These are phyloP conservation scores for Nothura maculosa DNA, from an alignment of 2,797 vertebrate species.

Conservation along the genomic window DNA sequence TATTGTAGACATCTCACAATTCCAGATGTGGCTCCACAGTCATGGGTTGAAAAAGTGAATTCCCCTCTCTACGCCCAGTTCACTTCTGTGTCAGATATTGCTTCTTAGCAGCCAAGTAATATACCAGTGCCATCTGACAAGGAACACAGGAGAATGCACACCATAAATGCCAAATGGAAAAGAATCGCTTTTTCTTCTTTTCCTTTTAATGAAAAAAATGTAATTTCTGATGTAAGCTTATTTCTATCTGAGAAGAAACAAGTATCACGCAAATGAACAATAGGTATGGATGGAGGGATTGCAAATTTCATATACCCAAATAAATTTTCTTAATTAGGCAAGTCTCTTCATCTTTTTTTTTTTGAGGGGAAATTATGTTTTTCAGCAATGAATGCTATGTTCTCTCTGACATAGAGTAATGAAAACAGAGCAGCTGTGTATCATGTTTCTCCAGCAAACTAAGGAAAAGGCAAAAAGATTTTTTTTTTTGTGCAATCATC, in stretches of 20 bases:
- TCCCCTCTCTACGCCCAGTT: not conserved
- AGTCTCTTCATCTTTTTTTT: constrained; percentile 23
- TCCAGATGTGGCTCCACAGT: constrained; percentile 37
- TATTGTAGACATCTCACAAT: constrained; percentile 47
- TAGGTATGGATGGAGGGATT: constrained; percentile 20
- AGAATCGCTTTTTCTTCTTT: not conserved
- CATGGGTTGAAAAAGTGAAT: constrained; percentile 45
- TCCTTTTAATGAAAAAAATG: constrained; percentile 39
- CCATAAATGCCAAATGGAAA: constrained; percentile 36
- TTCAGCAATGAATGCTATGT: constrained; percentile 21
- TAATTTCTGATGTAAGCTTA: not conserved
- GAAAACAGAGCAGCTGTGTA: constrained; percentile 42
- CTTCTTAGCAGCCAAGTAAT: not conserved
- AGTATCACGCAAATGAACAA: constrained; percentile 24
- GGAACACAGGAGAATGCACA: not conserved
- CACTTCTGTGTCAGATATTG: not conserved
- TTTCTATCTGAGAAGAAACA: constrained; percentile 20
- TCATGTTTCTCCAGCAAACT: constrained; percentile 6
- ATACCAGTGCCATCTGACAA: not conserved
- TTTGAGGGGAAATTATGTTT: constrained; percentile 50
- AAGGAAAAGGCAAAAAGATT: constrained; percentile 28
- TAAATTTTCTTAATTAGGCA: constrained; percentile 71
- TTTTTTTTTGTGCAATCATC: not conserved
- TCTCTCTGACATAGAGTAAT: constrained; percentile 18
- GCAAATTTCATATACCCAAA: constrained; percentile 57